Conservation (phyloP, 2,888 invertebrate genomes). For the Caradrina kadenii region DNA sequence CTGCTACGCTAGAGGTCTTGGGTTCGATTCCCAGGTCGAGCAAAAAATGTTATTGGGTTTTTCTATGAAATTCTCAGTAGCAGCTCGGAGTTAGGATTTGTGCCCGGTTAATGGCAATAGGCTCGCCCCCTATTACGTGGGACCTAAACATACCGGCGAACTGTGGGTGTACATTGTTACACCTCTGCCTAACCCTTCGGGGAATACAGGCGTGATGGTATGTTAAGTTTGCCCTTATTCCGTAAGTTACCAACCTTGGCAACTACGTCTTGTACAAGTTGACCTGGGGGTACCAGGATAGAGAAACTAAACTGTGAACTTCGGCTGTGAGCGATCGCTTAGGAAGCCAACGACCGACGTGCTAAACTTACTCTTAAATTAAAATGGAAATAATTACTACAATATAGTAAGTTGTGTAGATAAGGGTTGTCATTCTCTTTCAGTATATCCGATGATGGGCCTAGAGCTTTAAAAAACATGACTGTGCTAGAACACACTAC, state of each 20-base stretch:
- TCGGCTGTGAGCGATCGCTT: conserved; percentile 49
- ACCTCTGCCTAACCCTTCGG: too few species aligned
- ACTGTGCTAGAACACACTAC: too few species aligned
- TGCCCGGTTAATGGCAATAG: too few species aligned
- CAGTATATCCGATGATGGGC: background rate
- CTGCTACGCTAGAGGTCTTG: too few species aligned
- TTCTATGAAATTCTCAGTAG: too few species aligned
- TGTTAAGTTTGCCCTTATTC: conserved; percentile 61
- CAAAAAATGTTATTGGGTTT: too few species aligned
- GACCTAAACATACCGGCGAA: too few species aligned
- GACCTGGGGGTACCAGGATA: conserved; percentile 56
- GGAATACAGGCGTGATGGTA: too few species aligned
- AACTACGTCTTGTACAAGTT: conserved; percentile 58
- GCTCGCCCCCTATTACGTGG: too few species aligned
- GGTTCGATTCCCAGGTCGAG: too few species aligned
- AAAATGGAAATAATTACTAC: conserved; percentile 48
- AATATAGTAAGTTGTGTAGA: conserved; percentile 12
- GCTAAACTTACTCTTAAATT: conserved; percentile 46
- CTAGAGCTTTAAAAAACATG: background rate
- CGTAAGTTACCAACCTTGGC: conserved; percentile 60
- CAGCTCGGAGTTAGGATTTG: too few species aligned
- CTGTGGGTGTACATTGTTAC: too few species aligned
- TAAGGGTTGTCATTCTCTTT: background rate
- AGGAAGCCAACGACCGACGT: conserved; percentile 36
- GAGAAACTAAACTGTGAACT: conserved; percentile 57